phyloP scores from a whole-genome alignment of 2,797 vertebrate genomes.

The Sternotherus odoratus region DNA sequence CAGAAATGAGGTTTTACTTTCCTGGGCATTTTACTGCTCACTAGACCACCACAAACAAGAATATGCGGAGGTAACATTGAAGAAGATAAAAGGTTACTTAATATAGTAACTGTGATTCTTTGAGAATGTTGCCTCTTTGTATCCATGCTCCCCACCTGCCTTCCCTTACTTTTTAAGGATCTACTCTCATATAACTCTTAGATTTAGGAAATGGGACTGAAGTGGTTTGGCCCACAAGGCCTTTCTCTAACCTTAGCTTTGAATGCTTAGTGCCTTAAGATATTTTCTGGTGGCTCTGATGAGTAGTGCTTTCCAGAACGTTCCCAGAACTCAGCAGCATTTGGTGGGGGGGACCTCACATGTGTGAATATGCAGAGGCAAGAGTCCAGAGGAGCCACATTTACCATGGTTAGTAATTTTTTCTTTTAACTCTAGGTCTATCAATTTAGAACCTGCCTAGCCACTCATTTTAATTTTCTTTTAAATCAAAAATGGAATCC shows the following conservation, averaged over 20 bases:
- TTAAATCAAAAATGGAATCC: neutral
- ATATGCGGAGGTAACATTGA: neutral
- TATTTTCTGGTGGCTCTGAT: neutral
- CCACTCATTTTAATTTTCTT: neutral
- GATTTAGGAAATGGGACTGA: neutral
- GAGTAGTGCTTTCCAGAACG: neutral
- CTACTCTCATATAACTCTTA: neutral
- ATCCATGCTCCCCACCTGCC: neutral
- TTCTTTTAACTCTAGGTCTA: neutral
- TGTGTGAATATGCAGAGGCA: neutral
- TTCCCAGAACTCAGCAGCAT: neutral
- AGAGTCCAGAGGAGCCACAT: neutral
- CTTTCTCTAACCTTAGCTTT: neutral
- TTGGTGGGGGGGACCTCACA: neutral
- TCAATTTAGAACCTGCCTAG: neutral
- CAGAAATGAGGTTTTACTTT: neutral
- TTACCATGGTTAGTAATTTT: accelerated
- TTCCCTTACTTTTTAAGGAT: neutral
- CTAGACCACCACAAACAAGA: neutral
- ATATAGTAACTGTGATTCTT: neutral
- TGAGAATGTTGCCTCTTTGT: neutral
- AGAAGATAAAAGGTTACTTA: neutral
- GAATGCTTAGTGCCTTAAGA: neutral
- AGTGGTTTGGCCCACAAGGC: neutral
- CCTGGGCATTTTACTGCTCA: neutral